phyloP scores from a whole-genome alignment of 2,888 invertebrate genomes.

The Scotopteryx bipunctaria region DNA sequence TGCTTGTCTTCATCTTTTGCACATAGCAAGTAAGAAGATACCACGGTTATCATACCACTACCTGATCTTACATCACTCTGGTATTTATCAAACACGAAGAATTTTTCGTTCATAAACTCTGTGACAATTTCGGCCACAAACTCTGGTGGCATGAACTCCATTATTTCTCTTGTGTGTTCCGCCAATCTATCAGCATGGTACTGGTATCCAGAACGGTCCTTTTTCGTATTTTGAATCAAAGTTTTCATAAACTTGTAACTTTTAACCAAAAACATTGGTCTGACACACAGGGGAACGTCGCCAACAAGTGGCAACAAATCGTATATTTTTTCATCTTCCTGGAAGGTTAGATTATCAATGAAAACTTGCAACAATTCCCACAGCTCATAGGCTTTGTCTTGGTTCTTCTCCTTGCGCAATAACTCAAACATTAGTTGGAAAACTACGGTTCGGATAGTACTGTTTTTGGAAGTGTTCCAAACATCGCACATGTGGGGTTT shows the following conservation, averaged over 20 bases:
- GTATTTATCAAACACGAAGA: slow-evolving; percentile 37
- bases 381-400: slow-evolving; percentile 41
- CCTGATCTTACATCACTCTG: slow-evolving; percentile 8
- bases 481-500: slow-evolving; percentile 49
- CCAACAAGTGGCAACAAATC: slow-evolving; percentile 45
- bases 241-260: slow-evolving; percentile 56
- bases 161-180: slow-evolving; percentile 46
- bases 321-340: slow-evolving; percentile 62
- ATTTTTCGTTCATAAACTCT: slow-evolving; percentile 49
- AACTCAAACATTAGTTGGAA: slow-evolving; percentile 56
- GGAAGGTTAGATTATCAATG: slow-evolving; percentile 55
- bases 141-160: slow-evolving; percentile 49
- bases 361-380: slow-evolving; percentile 58
- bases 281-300: slow-evolving; percentile 47
- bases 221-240: slow-evolving; percentile 37
- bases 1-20: slow-evolving; percentile 50
- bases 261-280: slow-evolving; percentile 53
- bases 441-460: slow-evolving; percentile 59
- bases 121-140: slow-evolving; percentile 51
- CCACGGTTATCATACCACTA: slow-evolving; percentile 39
- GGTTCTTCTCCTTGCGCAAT: slow-evolving; percentile 53
- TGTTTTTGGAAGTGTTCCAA: slow-evolving; percentile 59
- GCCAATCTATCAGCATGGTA: slow-evolving; percentile 38
- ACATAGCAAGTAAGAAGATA: slow-evolving; percentile 54
- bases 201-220: slow-evolving; percentile 38